phyloP scores from a whole-genome alignment of 2,888 invertebrate species.

The Drosophila kuntzei region DNA sequence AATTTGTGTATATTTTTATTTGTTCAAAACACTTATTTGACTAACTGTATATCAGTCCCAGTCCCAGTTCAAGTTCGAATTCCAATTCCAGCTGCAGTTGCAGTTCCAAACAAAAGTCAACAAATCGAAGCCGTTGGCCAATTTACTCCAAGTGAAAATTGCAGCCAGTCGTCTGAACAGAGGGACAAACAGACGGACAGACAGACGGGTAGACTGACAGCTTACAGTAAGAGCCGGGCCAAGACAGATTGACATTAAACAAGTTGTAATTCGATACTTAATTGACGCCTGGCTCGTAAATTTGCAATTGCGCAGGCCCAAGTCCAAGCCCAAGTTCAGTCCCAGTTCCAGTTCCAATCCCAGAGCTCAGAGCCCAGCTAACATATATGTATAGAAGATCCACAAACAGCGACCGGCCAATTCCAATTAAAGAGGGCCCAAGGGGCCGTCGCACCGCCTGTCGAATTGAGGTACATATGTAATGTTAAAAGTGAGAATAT shows the following conservation, averaged over 20 bases:
- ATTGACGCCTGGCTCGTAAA: conserved; percentile 86
- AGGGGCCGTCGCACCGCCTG: conserved; percentile 75
- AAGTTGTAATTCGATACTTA: conserved; percentile 86
- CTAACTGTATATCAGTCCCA: too few species aligned
- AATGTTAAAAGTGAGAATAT: conserved; percentile 71
- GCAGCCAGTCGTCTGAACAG: conserved; percentile 20
- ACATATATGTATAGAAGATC: conserved; percentile 36
- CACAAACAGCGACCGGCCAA: conserved; percentile 51
- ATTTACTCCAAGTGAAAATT: conserved; percentile 76
- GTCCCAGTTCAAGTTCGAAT: not conserved
- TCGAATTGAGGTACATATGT: conserved; percentile 80
- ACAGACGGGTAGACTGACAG: conserved; percentile 28
- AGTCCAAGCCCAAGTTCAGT: not conserved
- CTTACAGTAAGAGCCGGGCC: conserved; percentile 42
- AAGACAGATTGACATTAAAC: conserved; percentile 84
- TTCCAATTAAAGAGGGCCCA: conserved; percentile 80
- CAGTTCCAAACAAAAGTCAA: conserved; percentile 28
- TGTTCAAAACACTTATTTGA: too few species aligned
- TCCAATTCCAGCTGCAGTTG: not conserved
- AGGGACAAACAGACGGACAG: conserved; percentile 10
- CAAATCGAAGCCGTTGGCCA: conserved; percentile 69
- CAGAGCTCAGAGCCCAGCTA: conserved; percentile 3
- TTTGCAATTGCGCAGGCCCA: conserved; percentile 78
- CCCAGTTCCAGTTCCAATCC: conserved; percentile 4
- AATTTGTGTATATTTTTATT: too few species aligned